Conservation (phyloP, 2,888 invertebrate species). For the Heliconius hortense region DNA sequence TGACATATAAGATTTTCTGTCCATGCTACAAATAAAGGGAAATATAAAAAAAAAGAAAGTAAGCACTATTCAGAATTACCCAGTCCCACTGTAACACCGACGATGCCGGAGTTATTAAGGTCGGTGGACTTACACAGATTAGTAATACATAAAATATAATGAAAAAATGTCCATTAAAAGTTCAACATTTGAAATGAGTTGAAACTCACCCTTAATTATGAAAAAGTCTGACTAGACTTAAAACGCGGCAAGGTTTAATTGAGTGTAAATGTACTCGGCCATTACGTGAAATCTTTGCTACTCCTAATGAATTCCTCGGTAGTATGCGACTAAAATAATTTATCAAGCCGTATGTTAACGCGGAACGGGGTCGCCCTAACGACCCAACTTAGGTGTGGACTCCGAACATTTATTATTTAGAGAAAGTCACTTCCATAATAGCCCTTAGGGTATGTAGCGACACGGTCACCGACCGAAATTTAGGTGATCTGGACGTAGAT, state of each 20-base stretch:
- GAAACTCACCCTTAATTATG: constrained; percentile 31
- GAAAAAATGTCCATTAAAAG: constrained; percentile 18
- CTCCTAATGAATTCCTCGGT: constrained; percentile 40
- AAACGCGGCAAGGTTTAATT: constrained; percentile 34
- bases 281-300: constrained; percentile 38
- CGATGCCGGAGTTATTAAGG: neutral
- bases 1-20: too few species aligned
- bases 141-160: neutral
- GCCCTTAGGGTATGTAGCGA: constrained; percentile 35
- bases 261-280: constrained; percentile 36
- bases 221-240: constrained; percentile 33
- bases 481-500: constrained; percentile 31
- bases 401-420: constrained; percentile 60
- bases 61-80: neutral
- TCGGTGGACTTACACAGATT: neutral
- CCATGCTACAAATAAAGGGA: too few species aligned
- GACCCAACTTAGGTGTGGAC: constrained; percentile 56
- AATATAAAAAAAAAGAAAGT: neutral
- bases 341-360: constrained; percentile 46
- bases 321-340: constrained; percentile 43
- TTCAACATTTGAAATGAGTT: constrained; percentile 19
- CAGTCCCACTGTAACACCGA: neutral
- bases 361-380: constrained; percentile 53
- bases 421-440: constrained; percentile 43
- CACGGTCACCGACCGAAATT: constrained; percentile 34